These are phyloP conservation scores for Pelodytes ibericus DNA, from an alignment of 2,797 vertebrate genomes.

Conservation along the genomic window DNA sequence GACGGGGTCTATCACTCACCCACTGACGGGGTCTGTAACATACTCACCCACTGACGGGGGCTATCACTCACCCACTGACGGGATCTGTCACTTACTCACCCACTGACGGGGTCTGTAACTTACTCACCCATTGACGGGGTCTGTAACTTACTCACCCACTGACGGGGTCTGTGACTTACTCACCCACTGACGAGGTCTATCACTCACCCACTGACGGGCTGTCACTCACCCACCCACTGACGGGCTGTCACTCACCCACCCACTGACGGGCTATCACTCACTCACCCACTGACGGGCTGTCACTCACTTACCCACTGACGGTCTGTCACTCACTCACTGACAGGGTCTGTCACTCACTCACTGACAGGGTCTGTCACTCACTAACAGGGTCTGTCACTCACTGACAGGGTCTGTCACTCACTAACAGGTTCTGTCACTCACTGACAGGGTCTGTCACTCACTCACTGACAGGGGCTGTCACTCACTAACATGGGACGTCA, in stretches of 20 bases:
- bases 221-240: too few relatives aligned
- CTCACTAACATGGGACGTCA: too few relatives aligned
- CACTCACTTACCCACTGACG: background rate
- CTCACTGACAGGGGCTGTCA: background rate
- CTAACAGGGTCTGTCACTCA: background rate
- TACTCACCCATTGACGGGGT: background rate
- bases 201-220: too few relatives aligned
- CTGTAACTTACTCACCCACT: background rate
- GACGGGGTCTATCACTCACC: too few relatives aligned
- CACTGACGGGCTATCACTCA: too few relatives aligned
- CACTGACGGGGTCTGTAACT: background rate
- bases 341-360: background rate
- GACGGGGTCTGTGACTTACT: background rate
- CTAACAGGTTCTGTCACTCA: background rate
- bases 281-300: too few relatives aligned
- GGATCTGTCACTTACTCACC: too few relatives aligned
- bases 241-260: too few relatives aligned
- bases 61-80: background rate
- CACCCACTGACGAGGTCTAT: too few relatives aligned
- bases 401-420: background rate
- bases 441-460: background rate
- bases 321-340: background rate
- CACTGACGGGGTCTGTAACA: too few relatives aligned
- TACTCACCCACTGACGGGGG: background rate
- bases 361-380: background rate